These are phyloP conservation scores for Brienomyrus longianalis DNA, from an alignment of 2,113 vertebrate genomes.

Conservation along the genomic window DNA sequence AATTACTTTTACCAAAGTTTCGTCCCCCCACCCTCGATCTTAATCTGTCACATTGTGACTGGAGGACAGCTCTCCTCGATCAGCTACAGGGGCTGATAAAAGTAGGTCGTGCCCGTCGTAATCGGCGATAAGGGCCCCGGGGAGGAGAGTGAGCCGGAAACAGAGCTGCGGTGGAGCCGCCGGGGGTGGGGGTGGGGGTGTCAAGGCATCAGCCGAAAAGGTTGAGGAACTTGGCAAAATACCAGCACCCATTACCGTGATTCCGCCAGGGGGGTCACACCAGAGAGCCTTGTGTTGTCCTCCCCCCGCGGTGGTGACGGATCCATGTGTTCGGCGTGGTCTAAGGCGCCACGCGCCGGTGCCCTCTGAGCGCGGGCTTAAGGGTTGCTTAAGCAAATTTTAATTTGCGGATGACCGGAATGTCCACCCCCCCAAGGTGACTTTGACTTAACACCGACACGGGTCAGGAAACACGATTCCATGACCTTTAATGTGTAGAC, in stretches of 20 bases:
- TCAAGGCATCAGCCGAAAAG: conserved; percentile 31
- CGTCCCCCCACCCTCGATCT: conserved; percentile 26
- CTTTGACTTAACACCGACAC: background rate
- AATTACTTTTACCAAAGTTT: conserved; percentile 32
- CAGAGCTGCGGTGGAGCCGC: conserved; percentile 1
- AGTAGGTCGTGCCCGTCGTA: conserved; percentile 19
- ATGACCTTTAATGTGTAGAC: background rate
- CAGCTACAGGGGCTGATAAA: conserved; percentile 23
- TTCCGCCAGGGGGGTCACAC: conserved; percentile 27
- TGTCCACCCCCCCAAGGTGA: conserved; percentile 12
- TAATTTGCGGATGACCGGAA: conserved; percentile 6
- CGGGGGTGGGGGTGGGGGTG: conserved; percentile 12
- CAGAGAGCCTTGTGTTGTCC: conserved; percentile 30
- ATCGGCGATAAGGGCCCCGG: conserved; percentile 25
- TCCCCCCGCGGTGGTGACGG: conserved; percentile 28
- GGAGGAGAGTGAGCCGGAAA: conserved; percentile 24
- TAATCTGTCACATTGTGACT: conserved; percentile 23
- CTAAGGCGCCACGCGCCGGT: conserved; percentile 45
- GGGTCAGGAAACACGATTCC: background rate
- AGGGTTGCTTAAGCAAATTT: conserved; percentile 35
- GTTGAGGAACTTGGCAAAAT: conserved; percentile 48
- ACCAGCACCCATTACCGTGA: conserved; percentile 36
- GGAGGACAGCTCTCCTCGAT: conserved; percentile 2
- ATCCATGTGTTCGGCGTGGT: conserved; percentile 39
- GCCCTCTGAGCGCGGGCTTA: conserved; percentile 39